Conservation (phyloP, 2,113 vertebrate genomes). For the Patagioenas fasciata region DNA sequence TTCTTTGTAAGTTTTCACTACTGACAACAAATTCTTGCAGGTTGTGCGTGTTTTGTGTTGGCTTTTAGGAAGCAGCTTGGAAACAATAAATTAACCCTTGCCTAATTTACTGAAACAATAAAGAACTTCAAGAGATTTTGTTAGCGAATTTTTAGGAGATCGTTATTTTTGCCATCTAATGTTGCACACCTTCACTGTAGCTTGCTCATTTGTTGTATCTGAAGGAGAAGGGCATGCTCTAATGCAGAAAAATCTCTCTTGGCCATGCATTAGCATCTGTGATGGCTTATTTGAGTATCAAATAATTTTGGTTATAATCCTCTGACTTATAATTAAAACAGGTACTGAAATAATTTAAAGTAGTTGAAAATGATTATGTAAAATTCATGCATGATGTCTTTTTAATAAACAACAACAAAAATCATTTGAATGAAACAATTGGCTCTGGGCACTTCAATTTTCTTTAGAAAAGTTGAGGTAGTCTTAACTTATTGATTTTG, state of each 20-base stretch:
- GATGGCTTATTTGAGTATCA: neutral
- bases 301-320: neutral
- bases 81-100: neutral
- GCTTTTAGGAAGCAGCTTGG: neutral
- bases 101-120: neutral
- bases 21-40: neutral
- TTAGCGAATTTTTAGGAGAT: neutral
- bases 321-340: neutral
- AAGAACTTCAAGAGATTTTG: neutral
- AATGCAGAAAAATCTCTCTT: neutral
- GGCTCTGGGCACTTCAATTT: conserved; percentile 31
- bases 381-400: neutral
- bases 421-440: conserved; percentile 25
- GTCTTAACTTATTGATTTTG: conserved; percentile 76
- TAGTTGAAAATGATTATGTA: neutral
- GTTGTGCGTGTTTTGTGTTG: neutral
- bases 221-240: neutral
- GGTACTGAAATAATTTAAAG: neutral
- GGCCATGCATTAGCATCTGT: neutral
- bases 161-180: neutral
- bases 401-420: conserved; percentile 52
- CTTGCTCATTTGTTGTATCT: neutral
- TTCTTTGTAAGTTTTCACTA: neutral
- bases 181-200: neutral
- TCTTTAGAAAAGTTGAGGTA: conserved; percentile 54